phyloP scores from a whole-genome alignment of 2,888 invertebrate species.

The Morpho achilles region DNA sequence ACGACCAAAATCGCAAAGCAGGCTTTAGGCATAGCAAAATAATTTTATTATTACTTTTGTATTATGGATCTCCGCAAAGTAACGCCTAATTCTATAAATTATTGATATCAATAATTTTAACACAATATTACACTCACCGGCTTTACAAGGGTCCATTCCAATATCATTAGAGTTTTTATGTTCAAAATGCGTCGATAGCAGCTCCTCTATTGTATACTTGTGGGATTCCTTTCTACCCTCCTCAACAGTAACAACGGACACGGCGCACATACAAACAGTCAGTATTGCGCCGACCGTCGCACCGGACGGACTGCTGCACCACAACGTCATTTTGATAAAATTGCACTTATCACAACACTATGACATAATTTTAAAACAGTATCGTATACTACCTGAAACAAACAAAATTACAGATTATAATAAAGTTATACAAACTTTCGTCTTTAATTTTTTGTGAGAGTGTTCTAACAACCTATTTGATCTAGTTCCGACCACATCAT shows the following conservation, averaged over 20 bases:
- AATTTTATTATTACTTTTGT: no score
- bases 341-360: constrained; percentile 46
- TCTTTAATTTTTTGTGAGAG: background rate
- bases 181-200: constrained; percentile 82
- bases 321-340: constrained; percentile 48
- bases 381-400: constrained; percentile 56
- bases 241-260: constrained; percentile 41
- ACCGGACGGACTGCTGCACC: constrained; percentile 43
- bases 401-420: constrained; percentile 25
- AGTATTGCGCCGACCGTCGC: constrained; percentile 46
- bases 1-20: no score
- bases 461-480: background rate
- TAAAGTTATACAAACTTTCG: background rate
- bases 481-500: no score
- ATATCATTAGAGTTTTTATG: constrained; percentile 85
- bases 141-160: constrained; percentile 92
- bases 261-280: constrained; percentile 46
- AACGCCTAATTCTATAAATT: no score
- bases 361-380: constrained; percentile 46
- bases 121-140: constrained; percentile 80
- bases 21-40: no score
- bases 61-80: no score
- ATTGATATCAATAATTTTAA: no score
- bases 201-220: constrained; percentile 83
- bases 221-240: constrained; percentile 58